Conservation (phyloP, 2,113 vertebrate species). For the Taurulus bubalis region DNA sequence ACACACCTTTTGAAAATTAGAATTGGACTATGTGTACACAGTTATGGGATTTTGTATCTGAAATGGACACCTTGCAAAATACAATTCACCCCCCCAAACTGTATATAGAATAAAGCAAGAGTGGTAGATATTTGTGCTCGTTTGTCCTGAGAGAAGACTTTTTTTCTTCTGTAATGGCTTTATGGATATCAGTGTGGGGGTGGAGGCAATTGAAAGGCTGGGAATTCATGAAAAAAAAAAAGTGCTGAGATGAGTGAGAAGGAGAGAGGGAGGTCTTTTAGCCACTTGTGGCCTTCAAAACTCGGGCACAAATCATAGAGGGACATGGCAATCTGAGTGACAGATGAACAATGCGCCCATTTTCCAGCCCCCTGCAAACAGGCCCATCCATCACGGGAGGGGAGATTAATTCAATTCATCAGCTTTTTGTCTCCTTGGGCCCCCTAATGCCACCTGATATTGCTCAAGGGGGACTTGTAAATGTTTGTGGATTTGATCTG, state of each 20-base stretch:
- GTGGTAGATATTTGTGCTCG: slow-evolving; percentile 32
- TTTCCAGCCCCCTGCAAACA: slow-evolving; percentile 82
- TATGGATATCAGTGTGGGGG: slow-evolving; percentile 52
- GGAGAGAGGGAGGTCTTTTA: slow-evolving; percentile 73
- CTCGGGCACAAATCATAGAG: slow-evolving; percentile 82
- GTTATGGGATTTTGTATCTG: not conserved
- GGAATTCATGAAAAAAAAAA: slow-evolving; percentile 35
- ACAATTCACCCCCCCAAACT: not conserved
- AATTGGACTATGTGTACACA: not conserved
- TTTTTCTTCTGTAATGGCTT: slow-evolving; percentile 49
- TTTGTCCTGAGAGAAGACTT: slow-evolving; percentile 19
- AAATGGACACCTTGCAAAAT: not conserved
- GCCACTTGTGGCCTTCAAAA: slow-evolving; percentile 84
- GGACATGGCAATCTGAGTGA: slow-evolving; percentile 83
- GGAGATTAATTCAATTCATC: slow-evolving; percentile 87
- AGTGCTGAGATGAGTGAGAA: slow-evolving; percentile 44
- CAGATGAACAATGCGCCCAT: slow-evolving; percentile 85
- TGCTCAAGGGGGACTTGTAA: slow-evolving; percentile 81
- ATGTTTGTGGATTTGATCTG: slow-evolving; percentile 81
- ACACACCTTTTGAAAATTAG: not conserved
- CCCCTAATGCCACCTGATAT: slow-evolving; percentile 84
- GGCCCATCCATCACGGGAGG: slow-evolving; percentile 82
- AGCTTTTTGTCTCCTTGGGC: slow-evolving; percentile 83
- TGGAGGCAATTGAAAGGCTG: slow-evolving; percentile 51
- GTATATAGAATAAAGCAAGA: slow-evolving; percentile 1